Evolutionary conservation across 2,797 vertebrate species (phyloP), one percentile per base, ranked within the genome.

Genomic region (Anabacerthia variegaticeps): DNA sequence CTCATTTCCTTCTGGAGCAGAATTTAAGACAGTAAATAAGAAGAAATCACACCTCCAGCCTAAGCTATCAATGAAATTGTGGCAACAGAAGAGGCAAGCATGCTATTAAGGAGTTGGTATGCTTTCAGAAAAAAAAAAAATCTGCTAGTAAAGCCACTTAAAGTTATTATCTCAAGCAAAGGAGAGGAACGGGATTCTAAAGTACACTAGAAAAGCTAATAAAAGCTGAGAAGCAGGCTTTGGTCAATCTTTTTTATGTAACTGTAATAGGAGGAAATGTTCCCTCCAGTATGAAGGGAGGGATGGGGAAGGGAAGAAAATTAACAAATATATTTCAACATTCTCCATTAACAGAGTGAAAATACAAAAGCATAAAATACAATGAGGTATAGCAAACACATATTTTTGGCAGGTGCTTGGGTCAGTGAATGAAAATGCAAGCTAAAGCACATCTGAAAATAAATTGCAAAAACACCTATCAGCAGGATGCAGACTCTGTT

Each of bases 401-500:
- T 71, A 75, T 66, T 88, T 92, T 90, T 82, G 76, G 87, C 55
- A 79, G 48, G 82, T 63, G 79, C 8, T 11, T 34, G 52, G 56
- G 23, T 65, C 56, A 85, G 24, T 51, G 61, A 83, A 74, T 43
- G 48, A 71, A 91, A 93, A 83, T 36, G 58, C 93, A 79, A 73
- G 63, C 36, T 84, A 81, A 88, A 73, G 39, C 19, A 61, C 14
- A 69, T 89, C 67, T 78, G 54, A 92, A 78, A 88, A 11, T 37
- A 89, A 93, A 88, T 65, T 92, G 44, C 62, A 61, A 84, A 76
- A 88, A 17, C 67, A 68, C 9, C 67, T 96, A 89, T 95, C 94
- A 88, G 63, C 63, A 85, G 86, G 69, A 92, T 65, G 88, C 90
- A 95, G 94, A 30, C 52, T 81, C 44, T 67, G 88, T 94, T 93